phyloP scores from a whole-genome alignment of 1,140 invertebrate species.

The Acromyrmex echinatior region DNA sequence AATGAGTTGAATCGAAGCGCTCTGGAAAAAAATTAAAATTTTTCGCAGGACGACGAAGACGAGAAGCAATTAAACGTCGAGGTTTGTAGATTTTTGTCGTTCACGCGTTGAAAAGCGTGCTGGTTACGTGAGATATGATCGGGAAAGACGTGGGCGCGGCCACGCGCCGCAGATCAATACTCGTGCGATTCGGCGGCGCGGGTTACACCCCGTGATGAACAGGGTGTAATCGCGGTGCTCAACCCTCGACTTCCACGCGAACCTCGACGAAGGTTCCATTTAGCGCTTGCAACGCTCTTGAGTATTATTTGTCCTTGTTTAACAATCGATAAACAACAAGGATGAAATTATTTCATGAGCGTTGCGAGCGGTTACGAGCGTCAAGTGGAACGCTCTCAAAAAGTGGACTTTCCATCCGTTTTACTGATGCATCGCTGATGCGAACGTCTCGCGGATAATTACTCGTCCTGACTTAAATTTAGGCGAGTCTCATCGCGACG shows the following conservation, averaged over 20 bases:
- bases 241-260: conserved; percentile 5
- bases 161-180: conserved; percentile 70
- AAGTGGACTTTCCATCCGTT: neutral
- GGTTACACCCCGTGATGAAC: conserved; percentile 36
- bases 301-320: no score
- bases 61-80: neutral
- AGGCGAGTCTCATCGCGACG: neutral
- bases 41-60: neutral
- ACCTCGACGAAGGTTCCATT: neutral
- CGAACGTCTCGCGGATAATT: neutral
- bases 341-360: no score
- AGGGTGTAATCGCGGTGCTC: conserved; percentile 25
- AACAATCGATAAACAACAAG: no score
- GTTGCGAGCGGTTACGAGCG: no score
- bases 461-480: neutral
- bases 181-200: conserved; percentile 60
- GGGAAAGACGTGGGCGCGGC: conserved; percentile 66
- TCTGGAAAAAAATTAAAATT: neutral
- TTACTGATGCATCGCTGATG: neutral
- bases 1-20: neutral
- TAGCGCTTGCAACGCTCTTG: no score
- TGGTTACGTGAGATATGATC: conserved; percentile 17
- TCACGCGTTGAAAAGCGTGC: neutral
- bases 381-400: no score
- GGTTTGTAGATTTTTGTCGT: neutral